Evolutionary conservation across 2,888 invertebrate genomes (phyloP).

Genomic region (Meteorus colon): DNA sequence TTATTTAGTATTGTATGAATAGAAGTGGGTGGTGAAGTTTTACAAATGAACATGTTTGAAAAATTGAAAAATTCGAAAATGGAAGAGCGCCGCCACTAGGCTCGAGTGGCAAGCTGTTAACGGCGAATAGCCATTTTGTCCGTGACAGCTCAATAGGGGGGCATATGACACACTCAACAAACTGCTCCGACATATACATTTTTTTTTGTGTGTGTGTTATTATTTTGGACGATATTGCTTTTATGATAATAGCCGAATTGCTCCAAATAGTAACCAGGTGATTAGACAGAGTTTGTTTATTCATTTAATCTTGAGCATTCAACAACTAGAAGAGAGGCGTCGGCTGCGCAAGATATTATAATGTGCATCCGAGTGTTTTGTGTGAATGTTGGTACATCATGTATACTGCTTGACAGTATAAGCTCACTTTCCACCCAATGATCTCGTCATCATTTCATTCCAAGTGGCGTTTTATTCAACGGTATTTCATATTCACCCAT

Average conservation of each 20-base stretch:
- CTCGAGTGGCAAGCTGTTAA: constrained; percentile 74
- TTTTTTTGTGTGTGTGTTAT: not conserved
- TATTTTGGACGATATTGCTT: not conserved
- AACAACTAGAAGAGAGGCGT: constrained; percentile 33
- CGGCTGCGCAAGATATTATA: constrained; percentile 35
- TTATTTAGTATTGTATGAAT: constrained; percentile 22
- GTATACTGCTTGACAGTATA: constrained; percentile 38
- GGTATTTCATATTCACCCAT: not conserved
- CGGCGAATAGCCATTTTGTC: constrained; percentile 80
- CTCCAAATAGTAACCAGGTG: constrained; percentile 11
- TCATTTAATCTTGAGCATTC: constrained; percentile 23
- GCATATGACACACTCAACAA: constrained; percentile 39
- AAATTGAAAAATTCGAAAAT: constrained; percentile 37
- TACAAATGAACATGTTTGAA: constrained; percentile 21
- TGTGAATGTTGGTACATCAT: constrained; percentile 36
- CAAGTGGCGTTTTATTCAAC: constrained; percentile 6
- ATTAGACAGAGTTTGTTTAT: not conserved
- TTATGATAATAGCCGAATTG: not conserved
- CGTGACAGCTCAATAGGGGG: constrained; percentile 75
- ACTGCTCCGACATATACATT: constrained; percentile 31
- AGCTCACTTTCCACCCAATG: constrained; percentile 6
- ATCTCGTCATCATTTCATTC: constrained; percentile 21
- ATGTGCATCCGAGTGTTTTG: constrained; percentile 36
- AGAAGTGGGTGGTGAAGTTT: constrained; percentile 11
- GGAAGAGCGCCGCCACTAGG: constrained; percentile 73